phyloP scores from a whole-genome alignment of 2,888 invertebrate species.

The Mystacides longicornis region DNA sequence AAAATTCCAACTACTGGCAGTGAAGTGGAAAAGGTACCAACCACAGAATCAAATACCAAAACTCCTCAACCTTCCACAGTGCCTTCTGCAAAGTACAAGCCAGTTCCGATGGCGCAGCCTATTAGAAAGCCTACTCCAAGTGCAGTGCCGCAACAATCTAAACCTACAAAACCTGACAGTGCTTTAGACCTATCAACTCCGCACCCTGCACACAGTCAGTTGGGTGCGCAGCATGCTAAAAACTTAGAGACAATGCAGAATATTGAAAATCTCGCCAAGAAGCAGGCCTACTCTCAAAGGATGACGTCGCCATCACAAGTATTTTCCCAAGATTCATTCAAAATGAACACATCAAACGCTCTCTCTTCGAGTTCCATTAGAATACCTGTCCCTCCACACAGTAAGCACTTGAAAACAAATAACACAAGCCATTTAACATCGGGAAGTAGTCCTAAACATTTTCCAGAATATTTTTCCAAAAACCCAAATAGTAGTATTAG shows the following conservation, averaged over 20 bases:
- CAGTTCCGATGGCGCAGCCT: constrained; percentile 23
- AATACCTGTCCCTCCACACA: constrained; percentile 36
- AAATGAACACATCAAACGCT: constrained; percentile 27
- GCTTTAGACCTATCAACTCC: constrained; percentile 46
- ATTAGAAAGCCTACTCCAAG: constrained; percentile 32
- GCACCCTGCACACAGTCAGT: constrained; percentile 40
- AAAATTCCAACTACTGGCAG: constrained; percentile 43
- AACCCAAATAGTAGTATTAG: constrained; percentile 6
- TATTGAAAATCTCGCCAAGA: constrained; percentile 46
- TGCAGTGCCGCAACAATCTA: constrained; percentile 18
- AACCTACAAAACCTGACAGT: constrained; percentile 30
- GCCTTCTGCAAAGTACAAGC: constrained; percentile 33
- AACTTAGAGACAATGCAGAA: constrained; percentile 48
- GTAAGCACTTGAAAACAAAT: constrained; percentile 29
- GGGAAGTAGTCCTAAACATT: constrained; percentile 20
- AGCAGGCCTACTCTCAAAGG: constrained; percentile 41
- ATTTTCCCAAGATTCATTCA: constrained; percentile 31
- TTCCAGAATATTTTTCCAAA: constrained; percentile 22
- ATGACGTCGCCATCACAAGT: constrained; percentile 31
- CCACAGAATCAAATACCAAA: not conserved
- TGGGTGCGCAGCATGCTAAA: constrained; percentile 42
- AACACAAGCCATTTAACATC: constrained; percentile 11
- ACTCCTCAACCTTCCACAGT: not conserved
- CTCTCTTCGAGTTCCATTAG: constrained; percentile 33
- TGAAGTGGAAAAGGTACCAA: constrained; percentile 30